Evolutionary conservation across 2,113 vertebrate genomes (phyloP).

Genomic region (Neolamprologus sp.): DNA sequence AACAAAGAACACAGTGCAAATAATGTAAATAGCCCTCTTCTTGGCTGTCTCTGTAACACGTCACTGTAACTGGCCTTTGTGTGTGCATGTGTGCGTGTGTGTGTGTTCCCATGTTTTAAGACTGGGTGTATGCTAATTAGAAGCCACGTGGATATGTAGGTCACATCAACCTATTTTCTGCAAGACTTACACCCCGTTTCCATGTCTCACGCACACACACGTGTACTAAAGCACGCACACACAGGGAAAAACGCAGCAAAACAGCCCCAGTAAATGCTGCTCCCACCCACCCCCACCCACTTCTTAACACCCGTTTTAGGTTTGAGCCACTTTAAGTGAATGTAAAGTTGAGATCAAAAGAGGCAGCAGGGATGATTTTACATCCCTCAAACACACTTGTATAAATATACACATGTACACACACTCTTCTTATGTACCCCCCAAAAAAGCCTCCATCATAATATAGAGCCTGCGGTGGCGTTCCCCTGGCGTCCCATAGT

Average conservation of each 20-base stretch:
- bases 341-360: not conserved
- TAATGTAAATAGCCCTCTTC: slow-evolving; percentile 61
- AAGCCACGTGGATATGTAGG: slow-evolving; percentile 71
- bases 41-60: slow-evolving; percentile 40
- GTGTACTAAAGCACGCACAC: not conserved
- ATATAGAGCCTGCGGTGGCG: slow-evolving; percentile 12
- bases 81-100: not conserved
- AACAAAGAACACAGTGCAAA: slow-evolving; percentile 65
- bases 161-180: slow-evolving; percentile 69
- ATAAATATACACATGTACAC: not conserved
- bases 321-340: slow-evolving; percentile 31
- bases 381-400: slow-evolving; percentile 9
- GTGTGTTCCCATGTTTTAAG: not conserved
- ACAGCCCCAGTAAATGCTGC: not conserved
- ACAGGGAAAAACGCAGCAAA: not conserved
- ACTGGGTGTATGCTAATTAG: slow-evolving; percentile 64
- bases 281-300: not conserved
- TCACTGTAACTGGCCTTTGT: slow-evolving; percentile 38
- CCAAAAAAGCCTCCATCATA: slow-evolving; percentile 26
- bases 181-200: slow-evolving; percentile 37
- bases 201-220: slow-evolving; percentile 1
- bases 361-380: slow-evolving; percentile 2
- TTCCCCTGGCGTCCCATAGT: slow-evolving; percentile 42
- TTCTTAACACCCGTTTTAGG: slow-evolving; percentile 22
- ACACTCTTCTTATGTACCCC: slow-evolving; percentile 7